phyloP scores from a whole-genome alignment of 2,797 vertebrate genomes.

The Alfaro cultratus region DNA sequence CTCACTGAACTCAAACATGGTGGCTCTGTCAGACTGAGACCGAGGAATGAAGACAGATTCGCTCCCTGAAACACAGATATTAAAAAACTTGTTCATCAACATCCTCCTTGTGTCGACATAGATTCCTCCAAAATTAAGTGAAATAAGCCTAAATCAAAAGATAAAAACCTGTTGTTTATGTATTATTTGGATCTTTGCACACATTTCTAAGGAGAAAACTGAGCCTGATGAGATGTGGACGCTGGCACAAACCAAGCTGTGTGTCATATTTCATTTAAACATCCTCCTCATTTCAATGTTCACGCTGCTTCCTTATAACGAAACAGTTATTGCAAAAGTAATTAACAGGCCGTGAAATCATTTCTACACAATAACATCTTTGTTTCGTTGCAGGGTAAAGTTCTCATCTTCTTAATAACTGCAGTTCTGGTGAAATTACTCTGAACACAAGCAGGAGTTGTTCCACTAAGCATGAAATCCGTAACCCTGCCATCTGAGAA shows the following conservation, averaged over 20 bases:
- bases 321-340: not conserved
- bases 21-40: slow-evolving; percentile 85
- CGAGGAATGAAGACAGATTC: slow-evolving; percentile 84
- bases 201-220: not conserved
- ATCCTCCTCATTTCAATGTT: not conserved
- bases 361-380: not conserved
- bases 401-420: slow-evolving; percentile 23
- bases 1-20: slow-evolving; percentile 84
- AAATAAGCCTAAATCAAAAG: not conserved
- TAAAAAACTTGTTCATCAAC: not conserved
- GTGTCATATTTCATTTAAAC: slow-evolving; percentile 2
- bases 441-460: slow-evolving; percentile 24
- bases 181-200: not conserved
- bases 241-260: not conserved
- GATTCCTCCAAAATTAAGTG: not conserved
- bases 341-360: not conserved
- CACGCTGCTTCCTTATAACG: not conserved
- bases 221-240: slow-evolving; percentile 20
- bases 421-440: slow-evolving; percentile 9
- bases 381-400: slow-evolving; percentile 25
- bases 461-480: slow-evolving; percentile 34
- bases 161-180: not conserved
- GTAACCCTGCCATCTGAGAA: not conserved
- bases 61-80: slow-evolving; percentile 55
- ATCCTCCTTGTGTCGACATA: not conserved